phyloP scores from a whole-genome alignment of 1,140 invertebrate species.

The Pseudomyrmex flavicornis region DNA sequence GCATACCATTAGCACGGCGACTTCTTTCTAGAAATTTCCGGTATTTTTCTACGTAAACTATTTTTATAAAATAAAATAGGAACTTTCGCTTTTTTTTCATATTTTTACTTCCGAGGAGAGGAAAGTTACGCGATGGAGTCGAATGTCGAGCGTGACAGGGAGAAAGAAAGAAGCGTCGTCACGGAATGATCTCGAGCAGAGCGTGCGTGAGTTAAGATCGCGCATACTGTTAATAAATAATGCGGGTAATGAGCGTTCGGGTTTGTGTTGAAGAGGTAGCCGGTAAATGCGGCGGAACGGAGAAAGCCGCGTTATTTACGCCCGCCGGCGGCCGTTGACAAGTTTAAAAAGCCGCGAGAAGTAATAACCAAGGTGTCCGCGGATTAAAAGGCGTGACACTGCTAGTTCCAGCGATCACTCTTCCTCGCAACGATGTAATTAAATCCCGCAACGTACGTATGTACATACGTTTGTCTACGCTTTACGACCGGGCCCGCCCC shows the following conservation, averaged over 20 bases:
- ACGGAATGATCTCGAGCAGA: slow-evolving; percentile 22
- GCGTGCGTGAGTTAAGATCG: slow-evolving; percentile 44
- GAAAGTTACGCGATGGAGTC: slow-evolving; percentile 9
- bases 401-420: slow-evolving; percentile 70
- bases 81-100: neutral
- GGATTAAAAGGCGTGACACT: slow-evolving; percentile 74
- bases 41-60: too few relatives aligned
- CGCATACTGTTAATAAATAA: slow-evolving; percentile 68
- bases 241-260: slow-evolving; percentile 60
- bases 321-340: slow-evolving; percentile 62
- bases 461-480: slow-evolving; percentile 56
- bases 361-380: slow-evolving; percentile 69
- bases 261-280: slow-evolving; percentile 32
- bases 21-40: too few relatives aligned
- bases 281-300: slow-evolving; percentile 69
- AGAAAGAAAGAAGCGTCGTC: neutral
- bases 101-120: neutral
- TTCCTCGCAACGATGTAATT: slow-evolving; percentile 66
- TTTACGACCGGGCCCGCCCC: slow-evolving; percentile 25
- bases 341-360: slow-evolving; percentile 66
- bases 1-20: too few relatives aligned
- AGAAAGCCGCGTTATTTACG: slow-evolving; percentile 68
- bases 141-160: slow-evolving; percentile 8
- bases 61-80: neutral
- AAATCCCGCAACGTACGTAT: slow-evolving; percentile 52